A percentile compares a stretch with the other conserved stretches of the same genome.
These are phyloP conservation scores for Dendrolimus kikuchii DNA, from an alignment of 1,140 invertebrate genomes.

Conservation along the genomic window DNA sequence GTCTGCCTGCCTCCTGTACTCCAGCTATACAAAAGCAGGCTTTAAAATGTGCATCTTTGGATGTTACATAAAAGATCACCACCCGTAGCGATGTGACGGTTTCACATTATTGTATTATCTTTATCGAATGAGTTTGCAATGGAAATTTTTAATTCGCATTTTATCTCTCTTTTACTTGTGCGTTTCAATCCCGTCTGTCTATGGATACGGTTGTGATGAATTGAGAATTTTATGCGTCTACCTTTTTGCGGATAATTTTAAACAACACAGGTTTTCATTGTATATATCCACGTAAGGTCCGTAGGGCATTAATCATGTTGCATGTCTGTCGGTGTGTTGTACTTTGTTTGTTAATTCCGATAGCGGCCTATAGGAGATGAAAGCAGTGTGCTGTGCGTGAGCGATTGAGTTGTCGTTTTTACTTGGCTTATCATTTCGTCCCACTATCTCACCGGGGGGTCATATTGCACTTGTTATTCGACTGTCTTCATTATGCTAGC, in stretches of 20 bases:
- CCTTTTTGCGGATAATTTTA: slow-evolving; percentile 19
- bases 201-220: slow-evolving; percentile 14
- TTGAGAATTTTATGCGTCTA: slow-evolving; percentile 18
- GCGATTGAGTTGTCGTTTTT: slow-evolving; percentile 14
- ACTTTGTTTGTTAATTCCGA: slow-evolving; percentile 18
- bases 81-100: slow-evolving; percentile 39
- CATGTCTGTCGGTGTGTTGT: slow-evolving; percentile 22
- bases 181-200: slow-evolving; percentile 8
- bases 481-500: neutral
- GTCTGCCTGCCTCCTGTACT: too few relatives aligned
- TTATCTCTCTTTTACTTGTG: slow-evolving; percentile 14
- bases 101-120: slow-evolving; percentile 57
- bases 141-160: slow-evolving; percentile 36
- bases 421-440: slow-evolving; percentile 9
- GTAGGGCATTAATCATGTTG: slow-evolving; percentile 55
- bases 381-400: slow-evolving; percentile 14
- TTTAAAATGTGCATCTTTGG: too few relatives aligned
- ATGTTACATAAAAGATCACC: slow-evolving; percentile 60
- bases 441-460: slow-evolving; percentile 22
- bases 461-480: slow-evolving; percentile 17
- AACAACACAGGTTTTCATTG: slow-evolving; percentile 26
- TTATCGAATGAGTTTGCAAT: slow-evolving; percentile 25
- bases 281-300: slow-evolving; percentile 49
- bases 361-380: slow-evolving; percentile 12
- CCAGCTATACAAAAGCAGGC: too few relatives aligned